Evolutionary conservation across 2,113 vertebrate species (phyloP).

Genomic region (Mystacornis crossleyi): DNA sequence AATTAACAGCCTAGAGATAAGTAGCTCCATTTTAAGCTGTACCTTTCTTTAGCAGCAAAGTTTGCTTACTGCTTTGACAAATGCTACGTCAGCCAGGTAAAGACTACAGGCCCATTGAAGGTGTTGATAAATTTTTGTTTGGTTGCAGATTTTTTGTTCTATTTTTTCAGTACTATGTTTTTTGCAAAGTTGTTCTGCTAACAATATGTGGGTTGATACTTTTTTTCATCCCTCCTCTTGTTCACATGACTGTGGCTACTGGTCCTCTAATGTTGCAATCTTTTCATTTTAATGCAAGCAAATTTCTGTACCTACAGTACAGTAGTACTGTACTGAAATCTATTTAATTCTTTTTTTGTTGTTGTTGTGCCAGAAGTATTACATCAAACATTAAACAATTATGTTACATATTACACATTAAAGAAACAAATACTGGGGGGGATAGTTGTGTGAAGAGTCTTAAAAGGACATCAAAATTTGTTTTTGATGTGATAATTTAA

Average conservation of each 20-base stretch:
- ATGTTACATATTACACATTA: neutral
- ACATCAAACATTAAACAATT: neutral
- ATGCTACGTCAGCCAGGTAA: neutral
- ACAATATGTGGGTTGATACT: neutral
- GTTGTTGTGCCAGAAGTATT: neutral
- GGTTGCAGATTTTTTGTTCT: neutral
- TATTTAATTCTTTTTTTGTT: neutral
- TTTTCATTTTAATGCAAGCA: neutral
- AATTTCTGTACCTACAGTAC: neutral
- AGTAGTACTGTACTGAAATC: neutral
- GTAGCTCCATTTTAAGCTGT: neutral
- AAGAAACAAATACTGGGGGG: neutral
- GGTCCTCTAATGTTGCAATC: neutral
- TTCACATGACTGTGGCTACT: neutral
- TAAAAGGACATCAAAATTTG: neutral
- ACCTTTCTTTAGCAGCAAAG: neutral
- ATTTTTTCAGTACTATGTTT: neutral
- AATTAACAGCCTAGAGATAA: neutral
- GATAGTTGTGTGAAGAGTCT: neutral
- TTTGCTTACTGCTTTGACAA: neutral
- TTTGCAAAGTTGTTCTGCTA: neutral
- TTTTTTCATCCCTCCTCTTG: neutral
- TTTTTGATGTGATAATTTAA: neutral
- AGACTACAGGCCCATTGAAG: neutral
- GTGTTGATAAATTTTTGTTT: neutral